These are phyloP conservation scores for Gymnoscopelus braueri DNA, from an alignment of 2,797 vertebrate genomes.

Conservation along the genomic window DNA sequence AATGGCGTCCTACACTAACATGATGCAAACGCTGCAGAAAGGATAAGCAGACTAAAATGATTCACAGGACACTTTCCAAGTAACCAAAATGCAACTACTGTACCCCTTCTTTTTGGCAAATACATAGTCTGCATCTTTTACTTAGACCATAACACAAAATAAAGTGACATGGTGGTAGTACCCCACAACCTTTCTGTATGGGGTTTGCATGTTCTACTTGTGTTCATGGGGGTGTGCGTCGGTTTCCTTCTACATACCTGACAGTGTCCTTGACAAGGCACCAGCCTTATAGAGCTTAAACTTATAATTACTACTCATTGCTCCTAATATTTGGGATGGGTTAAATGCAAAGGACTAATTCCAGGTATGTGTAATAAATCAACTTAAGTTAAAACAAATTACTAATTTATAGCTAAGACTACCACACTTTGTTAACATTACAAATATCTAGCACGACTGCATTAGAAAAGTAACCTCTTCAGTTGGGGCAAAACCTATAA, in stretches of 20 bases:
- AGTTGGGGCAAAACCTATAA: slow-evolving; percentile 60
- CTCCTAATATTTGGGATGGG: too few relatives aligned
- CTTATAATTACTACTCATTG: too few relatives aligned
- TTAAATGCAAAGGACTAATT: too few relatives aligned
- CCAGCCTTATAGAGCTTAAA: too few relatives aligned
- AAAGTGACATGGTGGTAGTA: neutral
- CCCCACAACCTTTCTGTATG: too few relatives aligned
- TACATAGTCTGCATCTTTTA: slow-evolving; percentile 24
- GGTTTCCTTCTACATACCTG: too few relatives aligned
- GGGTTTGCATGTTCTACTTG: too few relatives aligned
- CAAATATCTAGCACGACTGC: slow-evolving; percentile 35
- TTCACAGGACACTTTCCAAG: neutral
- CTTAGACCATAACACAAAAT: slow-evolving; percentile 27
- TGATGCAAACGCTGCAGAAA: too few relatives aligned
- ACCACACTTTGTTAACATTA: neutral
- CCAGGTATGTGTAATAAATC: too few relatives aligned
- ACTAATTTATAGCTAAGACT: slow-evolving; percentile 46
- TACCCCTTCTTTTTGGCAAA: slow-evolving; percentile 10
- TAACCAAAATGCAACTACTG: neutral
- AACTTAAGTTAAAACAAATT: slow-evolving; percentile 56
- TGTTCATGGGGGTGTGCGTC: too few relatives aligned
- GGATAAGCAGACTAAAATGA: too few relatives aligned
- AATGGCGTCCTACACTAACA: neutral
- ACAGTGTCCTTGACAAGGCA: too few relatives aligned
- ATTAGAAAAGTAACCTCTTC: slow-evolving; percentile 61